Base-by-base conservation (phyloP, 2,888 invertebrate genomes). In the Alviniconcha strummeri region DNA sequence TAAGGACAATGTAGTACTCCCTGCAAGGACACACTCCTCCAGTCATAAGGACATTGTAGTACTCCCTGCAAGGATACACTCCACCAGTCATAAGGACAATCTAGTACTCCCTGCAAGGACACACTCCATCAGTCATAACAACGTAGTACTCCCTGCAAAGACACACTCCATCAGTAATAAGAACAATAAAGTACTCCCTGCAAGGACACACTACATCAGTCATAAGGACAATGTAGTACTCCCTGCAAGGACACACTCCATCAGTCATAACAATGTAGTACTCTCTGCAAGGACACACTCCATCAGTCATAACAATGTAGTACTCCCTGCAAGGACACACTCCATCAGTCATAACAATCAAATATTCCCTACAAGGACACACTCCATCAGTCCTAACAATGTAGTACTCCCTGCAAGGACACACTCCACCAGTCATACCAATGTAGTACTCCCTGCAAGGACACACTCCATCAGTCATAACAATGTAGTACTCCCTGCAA, bases 401-500 rank as follows among this genome's bases (percentile, higher is more conserved):
- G 87, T 93, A 93, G 84, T 90, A 93, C 11, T 90, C 88, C 81
- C 93, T 93, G 88, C 19, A 86, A 86, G 13, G 54, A 69, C n/a
- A 79, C n/a, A 36, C 36, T 36, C 36, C 36, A 36, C 3, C 36
- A 36, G 36, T 36, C 36, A 36, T 36, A 36, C 0, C 36, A 36
- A 36, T 92, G 87, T 93, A 93, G 84, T 90, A 93, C 11, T 90
- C 88, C 81, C 93, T 93, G 88, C 19, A 86, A 86, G 13, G 54
- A 69, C n/a, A 79, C n/a, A 36, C 36, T 36, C 36, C 36, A 36
- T 36, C 36, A 36, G 36, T 36, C 36, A 36, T 36, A 36, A 36
- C 36, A 36, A 36, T 92, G 87, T 93, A 93, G 84, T 90, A 93
- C 11, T 90, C 88, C 81, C 93, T 93, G 88, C 19, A 86, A 86